Percentiles rank a stretch among this genome's conserved stretches.
These are phyloP conservation scores for Punctoribates punctum DNA, from an alignment of 2,888 invertebrate species.

Conservation along the genomic window DNA sequence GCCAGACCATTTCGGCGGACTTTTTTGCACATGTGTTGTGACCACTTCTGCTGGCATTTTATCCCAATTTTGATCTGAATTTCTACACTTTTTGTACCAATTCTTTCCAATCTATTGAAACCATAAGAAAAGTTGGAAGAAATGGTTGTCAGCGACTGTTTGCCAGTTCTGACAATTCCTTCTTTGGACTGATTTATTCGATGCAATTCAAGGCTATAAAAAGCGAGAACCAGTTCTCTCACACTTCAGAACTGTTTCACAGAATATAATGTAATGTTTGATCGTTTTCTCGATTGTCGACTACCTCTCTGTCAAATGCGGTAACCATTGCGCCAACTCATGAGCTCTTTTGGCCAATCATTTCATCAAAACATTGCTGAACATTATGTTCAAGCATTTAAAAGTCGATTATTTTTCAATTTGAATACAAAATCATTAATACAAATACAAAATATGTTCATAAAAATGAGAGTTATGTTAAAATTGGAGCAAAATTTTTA, in stretches of 20 bases:
- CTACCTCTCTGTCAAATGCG: background rate
- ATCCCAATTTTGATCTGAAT: background rate
- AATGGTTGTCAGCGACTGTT: background rate
- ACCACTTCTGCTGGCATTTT: constrained; percentile 23
- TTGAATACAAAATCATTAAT: no score
- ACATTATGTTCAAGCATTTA: no score
- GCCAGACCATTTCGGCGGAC: constrained; percentile 38
- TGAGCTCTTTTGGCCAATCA: constrained; percentile 2
- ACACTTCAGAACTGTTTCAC: background rate
- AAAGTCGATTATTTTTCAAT: no score
- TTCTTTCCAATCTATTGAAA: background rate
- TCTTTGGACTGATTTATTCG: background rate
- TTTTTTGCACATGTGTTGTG: constrained; percentile 23
- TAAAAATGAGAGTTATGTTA: no score
- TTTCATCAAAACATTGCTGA: background rate
- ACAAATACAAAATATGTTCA: no score
- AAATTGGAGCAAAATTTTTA: no score
- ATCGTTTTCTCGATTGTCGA: background rate
- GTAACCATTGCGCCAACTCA: background rate
- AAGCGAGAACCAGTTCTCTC: background rate
- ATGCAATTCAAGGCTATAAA: background rate
- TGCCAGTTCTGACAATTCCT: background rate
- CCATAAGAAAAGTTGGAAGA: background rate
- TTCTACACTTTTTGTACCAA: background rate
- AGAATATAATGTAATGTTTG: background rate